Conservation (phyloP, 2,888 invertebrate species). For the Gisinianus flammeolus region DNA sequence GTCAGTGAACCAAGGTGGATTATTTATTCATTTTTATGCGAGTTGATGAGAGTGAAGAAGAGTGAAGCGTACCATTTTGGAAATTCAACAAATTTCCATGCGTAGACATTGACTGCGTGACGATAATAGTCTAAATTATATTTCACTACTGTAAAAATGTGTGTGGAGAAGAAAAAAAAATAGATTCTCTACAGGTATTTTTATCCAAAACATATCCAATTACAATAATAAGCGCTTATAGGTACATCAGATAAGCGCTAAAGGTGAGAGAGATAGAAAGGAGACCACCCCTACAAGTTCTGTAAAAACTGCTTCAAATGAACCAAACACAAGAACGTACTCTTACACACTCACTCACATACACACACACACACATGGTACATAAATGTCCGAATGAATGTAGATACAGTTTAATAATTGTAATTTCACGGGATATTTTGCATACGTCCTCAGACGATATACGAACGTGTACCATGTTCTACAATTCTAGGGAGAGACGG, state of each 20-base stretch:
- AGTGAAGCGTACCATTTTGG: background rate
- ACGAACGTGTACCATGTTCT: no score
- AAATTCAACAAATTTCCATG: conserved; percentile 12
- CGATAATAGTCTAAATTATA: conserved; percentile 18
- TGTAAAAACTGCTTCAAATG: background rate
- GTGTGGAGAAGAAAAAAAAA: background rate
- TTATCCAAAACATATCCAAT: conserved; percentile 34
- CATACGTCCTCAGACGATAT: no score
- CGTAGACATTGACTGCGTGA: conserved; percentile 12
- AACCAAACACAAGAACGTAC: background rate
- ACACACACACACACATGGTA: no score
- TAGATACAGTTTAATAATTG: no score
- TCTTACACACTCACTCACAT: no score
- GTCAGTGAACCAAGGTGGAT: background rate
- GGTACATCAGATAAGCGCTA: conserved; percentile 25
- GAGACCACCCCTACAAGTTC: conserved; percentile 27
- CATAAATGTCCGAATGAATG: no score
- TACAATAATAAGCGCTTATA: conserved; percentile 34
- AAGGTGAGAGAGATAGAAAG: conserved; percentile 28
- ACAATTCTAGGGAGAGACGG: background rate
- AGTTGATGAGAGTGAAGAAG: no score
- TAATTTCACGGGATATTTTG: no score
- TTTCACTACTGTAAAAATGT: conserved; percentile 11
- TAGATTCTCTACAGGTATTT: conserved; percentile 24
- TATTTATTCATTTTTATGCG: no score